These are phyloP conservation scores for Buphagus erythrorhynchus DNA, from an alignment of 2,797 vertebrate genomes.

Conservation along the genomic window DNA sequence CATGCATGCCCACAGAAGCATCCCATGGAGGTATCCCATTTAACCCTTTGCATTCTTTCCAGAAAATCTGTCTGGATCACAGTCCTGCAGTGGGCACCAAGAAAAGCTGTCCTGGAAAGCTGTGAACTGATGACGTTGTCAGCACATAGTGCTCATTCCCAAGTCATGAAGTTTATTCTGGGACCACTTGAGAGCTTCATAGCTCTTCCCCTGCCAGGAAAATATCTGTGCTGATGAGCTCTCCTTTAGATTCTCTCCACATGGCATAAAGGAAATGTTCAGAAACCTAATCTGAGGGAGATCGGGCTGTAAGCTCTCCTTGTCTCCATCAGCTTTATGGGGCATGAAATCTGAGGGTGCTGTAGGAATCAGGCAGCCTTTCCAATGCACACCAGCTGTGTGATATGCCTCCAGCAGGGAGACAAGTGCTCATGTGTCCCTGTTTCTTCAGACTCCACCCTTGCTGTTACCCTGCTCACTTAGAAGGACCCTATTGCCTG, in stretches of 20 bases:
- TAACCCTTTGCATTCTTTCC: not conserved
- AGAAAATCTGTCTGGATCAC: not conserved
- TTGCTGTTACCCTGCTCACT: not conserved
- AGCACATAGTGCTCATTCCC: conserved; percentile 62
- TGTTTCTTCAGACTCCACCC: not conserved
- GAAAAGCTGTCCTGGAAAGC: not conserved
- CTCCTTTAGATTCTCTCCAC: conserved; percentile 56
- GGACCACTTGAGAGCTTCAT: conserved; percentile 56
- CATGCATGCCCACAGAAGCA: not conserved
- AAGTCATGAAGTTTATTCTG: conserved; percentile 66
- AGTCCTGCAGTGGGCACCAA: not conserved
- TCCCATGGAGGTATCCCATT: not conserved
- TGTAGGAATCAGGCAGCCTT: not conserved
- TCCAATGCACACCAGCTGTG: not conserved
- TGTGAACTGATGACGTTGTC: not conserved
- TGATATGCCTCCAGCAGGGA: not conserved
- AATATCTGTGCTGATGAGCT: conserved; percentile 41
- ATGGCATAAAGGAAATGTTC: conserved; percentile 43
- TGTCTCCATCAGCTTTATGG: not conserved
- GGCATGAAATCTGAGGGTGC: conserved; percentile 5
- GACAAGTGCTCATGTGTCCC: not conserved
- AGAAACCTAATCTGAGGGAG: conserved; percentile 51
- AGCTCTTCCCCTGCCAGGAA: conserved; percentile 59
- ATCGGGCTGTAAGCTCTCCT: conserved; percentile 3
- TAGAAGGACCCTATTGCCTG: not conserved